phyloP scores from a whole-genome alignment of 2,888 invertebrate genomes.

The Matsumyia berberina region DNA sequence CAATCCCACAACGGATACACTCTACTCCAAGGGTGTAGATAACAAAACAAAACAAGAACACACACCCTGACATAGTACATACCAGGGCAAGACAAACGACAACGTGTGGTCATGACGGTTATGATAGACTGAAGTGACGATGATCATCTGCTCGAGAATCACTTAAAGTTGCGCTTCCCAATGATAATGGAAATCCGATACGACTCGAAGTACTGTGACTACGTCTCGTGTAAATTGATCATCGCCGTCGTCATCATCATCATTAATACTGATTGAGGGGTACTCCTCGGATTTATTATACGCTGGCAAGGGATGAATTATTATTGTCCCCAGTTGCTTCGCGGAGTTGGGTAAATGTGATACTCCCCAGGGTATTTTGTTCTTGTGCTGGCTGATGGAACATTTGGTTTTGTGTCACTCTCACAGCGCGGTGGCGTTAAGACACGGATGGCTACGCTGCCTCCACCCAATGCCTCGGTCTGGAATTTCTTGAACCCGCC shows the following conservation, averaged over 20 bases:
- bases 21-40: conserved; percentile 18
- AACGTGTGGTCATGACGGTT: conserved; percentile 35
- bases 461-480: conserved; percentile 3
- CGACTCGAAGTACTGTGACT: conserved; percentile 9
- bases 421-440: conserved; percentile 28
- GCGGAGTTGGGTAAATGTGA: conserved; percentile 22
- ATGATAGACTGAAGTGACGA: conserved; percentile 43
- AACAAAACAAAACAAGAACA: conserved; percentile 8
- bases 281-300: conserved; percentile 20
- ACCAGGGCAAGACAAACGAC: neutral
- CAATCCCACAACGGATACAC: conserved; percentile 24
- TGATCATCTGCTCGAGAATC: conserved; percentile 57
- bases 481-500: conserved; percentile 15
- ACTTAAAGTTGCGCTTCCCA: conserved; percentile 54
- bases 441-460: neutral
- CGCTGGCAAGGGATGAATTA: conserved; percentile 10
- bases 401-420: conserved; percentile 11
- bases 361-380: conserved; percentile 20
- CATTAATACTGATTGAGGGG: conserved; percentile 38
- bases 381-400: conserved; percentile 8
- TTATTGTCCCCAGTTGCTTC: conserved; percentile 13
- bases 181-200: conserved; percentile 65
- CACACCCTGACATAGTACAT: neutral
- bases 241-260: conserved; percentile 58
- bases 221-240: conserved; percentile 62